A percentile compares a stretch with the other conserved stretches of the same genome.
phyloP scores from a whole-genome alignment of 2,888 invertebrate genomes.

The Acanthosepion lycidas region DNA sequence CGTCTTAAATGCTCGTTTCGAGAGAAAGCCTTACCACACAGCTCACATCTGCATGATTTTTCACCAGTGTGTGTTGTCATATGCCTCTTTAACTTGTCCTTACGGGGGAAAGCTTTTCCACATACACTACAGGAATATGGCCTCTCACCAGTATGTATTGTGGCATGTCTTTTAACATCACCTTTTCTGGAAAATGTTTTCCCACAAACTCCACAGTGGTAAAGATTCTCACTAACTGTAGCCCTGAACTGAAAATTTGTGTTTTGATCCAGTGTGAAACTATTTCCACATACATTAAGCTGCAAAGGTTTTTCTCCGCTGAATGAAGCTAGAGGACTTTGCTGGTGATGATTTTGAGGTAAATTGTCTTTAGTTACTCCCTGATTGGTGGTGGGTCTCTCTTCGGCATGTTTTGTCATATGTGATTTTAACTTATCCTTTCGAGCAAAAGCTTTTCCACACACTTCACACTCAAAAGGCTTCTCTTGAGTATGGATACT shows the following conservation, averaged over 20 bases:
- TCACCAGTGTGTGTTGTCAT: not conserved
- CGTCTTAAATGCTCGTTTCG: not conserved
- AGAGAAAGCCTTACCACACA: not conserved
- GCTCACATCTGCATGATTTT: not conserved
- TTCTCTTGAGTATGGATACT: not conserved
- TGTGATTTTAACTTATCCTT: not conserved
- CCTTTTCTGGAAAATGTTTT: not conserved
- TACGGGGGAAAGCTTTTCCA: conserved; percentile 7
- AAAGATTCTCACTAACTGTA: not conserved
- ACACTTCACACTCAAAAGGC: not conserved
- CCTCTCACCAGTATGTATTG: not conserved
- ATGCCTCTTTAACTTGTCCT: not conserved
- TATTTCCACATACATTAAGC: not conserved
- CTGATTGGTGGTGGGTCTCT: not conserved
- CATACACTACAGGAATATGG: not conserved
- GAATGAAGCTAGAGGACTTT: not conserved
- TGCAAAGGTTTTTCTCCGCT: not conserved
- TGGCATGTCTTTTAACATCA: conserved; percentile 8
- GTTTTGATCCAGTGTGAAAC: not conserved
- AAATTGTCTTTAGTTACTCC: no score
- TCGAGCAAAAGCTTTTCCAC: not conserved
- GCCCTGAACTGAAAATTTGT: not conserved
- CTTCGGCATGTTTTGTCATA: not conserved
- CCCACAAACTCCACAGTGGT: not conserved
- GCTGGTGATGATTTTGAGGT: not conserved